Evolutionary conservation across 2,888 invertebrate species (phyloP), one percentile per base, ranked within the genome.

Genomic region (Augiades crinisus): DNA sequence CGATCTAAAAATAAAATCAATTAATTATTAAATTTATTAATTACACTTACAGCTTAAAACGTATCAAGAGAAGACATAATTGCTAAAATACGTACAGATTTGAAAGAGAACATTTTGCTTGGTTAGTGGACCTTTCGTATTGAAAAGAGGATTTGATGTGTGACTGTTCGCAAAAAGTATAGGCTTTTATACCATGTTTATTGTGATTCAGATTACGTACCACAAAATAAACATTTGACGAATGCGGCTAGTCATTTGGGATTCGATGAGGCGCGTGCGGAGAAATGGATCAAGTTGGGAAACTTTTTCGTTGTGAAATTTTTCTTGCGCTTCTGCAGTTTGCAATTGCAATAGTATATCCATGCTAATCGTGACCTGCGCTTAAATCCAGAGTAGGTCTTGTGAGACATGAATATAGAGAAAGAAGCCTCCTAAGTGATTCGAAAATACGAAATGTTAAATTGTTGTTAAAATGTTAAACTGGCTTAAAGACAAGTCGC

Each of bases 211-310:
- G 59, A 65, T 70, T 72, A 71, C 86, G 87, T 85, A 56, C 75
- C 56, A 56, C 68, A 67, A 79, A 81, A 75, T 74, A 69, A 74
- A 71, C 81, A 78, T 82, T 84, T 86, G 82, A 82, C 70, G 72
- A 72, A 84, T 83, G 79, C 81, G 73, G 63, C 41, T 59, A 71
- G 72, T 78, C 87, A 80, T 70, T 88, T 85, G 78, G 83, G 82
- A 88, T 88, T 89, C 87, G 76, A 64, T 47, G 64, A 68, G 69
- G 80, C 78, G 67, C 75, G 72, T 73, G 62, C 58, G 65, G 81
- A 82, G 87, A 89, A 89, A 87, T 89, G 87, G 85, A 86, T 75
- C 85, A 83, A 62, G 76, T 85, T 86, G 73, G 64, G 76, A 81
- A 83, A 84, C 70, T 70, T 65, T 73, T 72, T 75, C 64, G 56